Evolutionary conservation across 2,888 invertebrate genomes (phyloP).

Genomic region (Lymantria dispar): DNA sequence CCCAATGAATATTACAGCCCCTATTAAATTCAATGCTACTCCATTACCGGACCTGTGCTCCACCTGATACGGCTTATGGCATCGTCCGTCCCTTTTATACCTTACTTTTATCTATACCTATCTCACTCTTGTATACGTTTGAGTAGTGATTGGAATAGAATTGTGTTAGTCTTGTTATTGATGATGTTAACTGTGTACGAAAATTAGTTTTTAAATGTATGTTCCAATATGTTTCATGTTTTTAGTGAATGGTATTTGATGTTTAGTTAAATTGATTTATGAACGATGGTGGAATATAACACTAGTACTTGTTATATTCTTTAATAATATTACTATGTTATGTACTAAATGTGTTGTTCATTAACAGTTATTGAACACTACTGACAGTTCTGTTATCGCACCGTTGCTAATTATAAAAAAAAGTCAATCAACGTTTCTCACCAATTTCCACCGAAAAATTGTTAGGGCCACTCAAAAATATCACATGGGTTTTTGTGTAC

Average conservation of each 20-base stretch:
- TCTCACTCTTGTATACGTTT: slow-evolving; percentile 15
- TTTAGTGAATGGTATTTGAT: slow-evolving; percentile 29
- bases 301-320: not conserved
- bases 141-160: slow-evolving; percentile 16
- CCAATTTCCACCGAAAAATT: too few relatives aligned
- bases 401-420: too few relatives aligned
- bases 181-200: slow-evolving; percentile 15
- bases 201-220: slow-evolving; percentile 9
- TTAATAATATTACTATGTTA: too few relatives aligned
- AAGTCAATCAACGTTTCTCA: too few relatives aligned
- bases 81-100: slow-evolving; percentile 13
- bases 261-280: slow-evolving; percentile 8
- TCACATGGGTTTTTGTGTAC: too few relatives aligned
- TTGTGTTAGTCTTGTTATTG: slow-evolving; percentile 15
- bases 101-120: slow-evolving; percentile 11
- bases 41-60: slow-evolving; percentile 21
- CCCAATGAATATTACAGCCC: slow-evolving; percentile 12
- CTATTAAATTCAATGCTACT: slow-evolving; percentile 24
- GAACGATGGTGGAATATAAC: not conserved
- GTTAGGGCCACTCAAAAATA: too few relatives aligned
- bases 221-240: not conserved
- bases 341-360: too few relatives aligned
- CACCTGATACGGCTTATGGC: slow-evolving; percentile 25
- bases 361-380: too few relatives aligned
- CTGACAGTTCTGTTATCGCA: too few relatives aligned